A percentile compares a stretch with the other conserved stretches of the same genome.
These are phyloP conservation scores for Indicator maculatus DNA, from an alignment of 2,113 vertebrate genomes.

Conservation along the genomic window DNA sequence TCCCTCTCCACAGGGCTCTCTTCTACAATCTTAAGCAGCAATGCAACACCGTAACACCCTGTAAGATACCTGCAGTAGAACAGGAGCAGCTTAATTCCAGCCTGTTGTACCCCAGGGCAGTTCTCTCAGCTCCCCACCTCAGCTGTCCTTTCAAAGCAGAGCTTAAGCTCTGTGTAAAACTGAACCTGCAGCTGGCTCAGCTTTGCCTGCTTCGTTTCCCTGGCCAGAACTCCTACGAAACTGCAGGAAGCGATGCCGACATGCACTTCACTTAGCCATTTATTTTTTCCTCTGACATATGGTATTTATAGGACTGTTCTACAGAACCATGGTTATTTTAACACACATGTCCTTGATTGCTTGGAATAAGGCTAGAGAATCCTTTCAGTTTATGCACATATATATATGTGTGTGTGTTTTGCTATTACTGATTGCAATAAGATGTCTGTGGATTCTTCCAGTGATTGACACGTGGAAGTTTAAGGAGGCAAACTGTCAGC, in stretches of 20 bases:
- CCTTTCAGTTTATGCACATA: background rate
- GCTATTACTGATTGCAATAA: constrained; percentile 19
- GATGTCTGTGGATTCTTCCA: constrained; percentile 12
- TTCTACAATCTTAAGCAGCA: background rate
- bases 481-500: constrained; percentile 38
- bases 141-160: background rate
- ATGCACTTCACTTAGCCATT: constrained; percentile 37
- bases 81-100: background rate
- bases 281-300: constrained; percentile 62
- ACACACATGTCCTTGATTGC: constrained; percentile 41
- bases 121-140: background rate
- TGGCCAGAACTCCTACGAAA: constrained; percentile 43
- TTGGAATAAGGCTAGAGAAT: constrained; percentile 41
- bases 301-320: constrained; percentile 52
- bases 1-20: too few species aligned
- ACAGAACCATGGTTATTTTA: constrained; percentile 64
- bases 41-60: background rate
- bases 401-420: background rate
- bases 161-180: background rate
- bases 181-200: background rate
- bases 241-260: constrained; percentile 22
- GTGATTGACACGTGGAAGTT: constrained; percentile 35
- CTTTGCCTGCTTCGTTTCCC: background rate
- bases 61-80: background rate
- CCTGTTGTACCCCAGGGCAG: background rate